phyloP scores from a whole-genome alignment of 1,140 invertebrate genomes.

The Chionoecetes opilio region DNA sequence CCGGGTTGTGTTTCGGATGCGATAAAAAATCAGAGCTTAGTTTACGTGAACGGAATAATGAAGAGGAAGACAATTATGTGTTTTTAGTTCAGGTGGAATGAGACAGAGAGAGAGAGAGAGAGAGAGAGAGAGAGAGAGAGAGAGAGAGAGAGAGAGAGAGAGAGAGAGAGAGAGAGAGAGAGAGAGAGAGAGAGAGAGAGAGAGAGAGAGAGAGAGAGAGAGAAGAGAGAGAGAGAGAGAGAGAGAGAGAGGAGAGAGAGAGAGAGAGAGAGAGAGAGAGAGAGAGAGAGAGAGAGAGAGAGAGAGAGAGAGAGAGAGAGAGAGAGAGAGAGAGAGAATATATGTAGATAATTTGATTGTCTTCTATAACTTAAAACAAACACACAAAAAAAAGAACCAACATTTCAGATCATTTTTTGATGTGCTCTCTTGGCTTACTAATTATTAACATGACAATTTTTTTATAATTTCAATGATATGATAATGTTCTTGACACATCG shows the following conservation, averaged over 20 bases:
- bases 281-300: no score
- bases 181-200: background rate
- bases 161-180: background rate
- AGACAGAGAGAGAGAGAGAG: conserved; percentile 12
- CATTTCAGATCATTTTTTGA: no score
- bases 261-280: background rate
- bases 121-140: background rate
- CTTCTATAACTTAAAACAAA: no score
- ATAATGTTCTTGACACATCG: no score
- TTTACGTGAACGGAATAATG: background rate
- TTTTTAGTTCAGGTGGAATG: no score
- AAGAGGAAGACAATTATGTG: background rate
- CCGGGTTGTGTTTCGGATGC: background rate
- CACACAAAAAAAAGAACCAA: no score
- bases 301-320: background rate
- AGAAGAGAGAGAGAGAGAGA: background rate
- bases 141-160: background rate
- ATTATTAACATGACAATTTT: no score
- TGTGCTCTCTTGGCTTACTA: no score
- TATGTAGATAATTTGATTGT: no score
- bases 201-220: no score
- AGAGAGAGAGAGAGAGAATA: background rate
- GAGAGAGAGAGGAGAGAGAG: background rate
- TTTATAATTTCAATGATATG: no score
- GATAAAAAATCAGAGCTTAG: background rate